Evolutionary conservation across 92 coral and sea anemone species (phyloP), one percentile per base, ranked within the genome.

Genomic region (Pocillopora grandis): DNA sequence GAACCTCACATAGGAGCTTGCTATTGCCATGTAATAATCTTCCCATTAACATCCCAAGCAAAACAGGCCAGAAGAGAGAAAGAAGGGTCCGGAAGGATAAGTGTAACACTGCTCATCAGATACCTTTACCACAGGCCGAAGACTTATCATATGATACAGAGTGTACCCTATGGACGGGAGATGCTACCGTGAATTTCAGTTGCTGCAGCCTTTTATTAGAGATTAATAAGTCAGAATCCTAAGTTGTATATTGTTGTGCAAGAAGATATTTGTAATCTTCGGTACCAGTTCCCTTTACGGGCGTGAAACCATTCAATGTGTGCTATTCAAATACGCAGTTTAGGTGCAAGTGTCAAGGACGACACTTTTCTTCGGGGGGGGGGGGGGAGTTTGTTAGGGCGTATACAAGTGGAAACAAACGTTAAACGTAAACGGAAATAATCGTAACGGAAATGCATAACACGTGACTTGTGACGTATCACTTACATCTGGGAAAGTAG

Each of bases 311-410:
- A 8, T 3, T 27, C 20, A 14, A 10, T 64, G 73, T 14, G 20
- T 78, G 11, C 3, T 7, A n/a, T 64, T 78, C 65, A 75, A 42
- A 75, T 56, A 8, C 48, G 35, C 82, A 78, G 33, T 65, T 75
- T 57, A 36, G 57, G 66, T 75, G 23, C 79, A 55, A 48, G 83
- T 79, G 83, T 79, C 74, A 42, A 75, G 75, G 83, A 79, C 83
- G 74, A 79, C 83, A 66, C 83, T 79, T 79, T 79, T 49, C 48
- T 52, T 79, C 55, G 74, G 74, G 27, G 73, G 64, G 64, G 21
- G 21, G 74, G 27, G 27, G 27, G 55, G 1, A n/a, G 74, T 42
- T n/a, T 79, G 83, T 79, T 79, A 65, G 48, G 48, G 52, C 52
- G 52, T 42, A 42, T 3, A 42, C 52, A 7, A 42, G 52, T 42